These are phyloP conservation scores for Drosophila ercepeae DNA, from an alignment of 1,140 invertebrate species.

Conservation along the genomic window DNA sequence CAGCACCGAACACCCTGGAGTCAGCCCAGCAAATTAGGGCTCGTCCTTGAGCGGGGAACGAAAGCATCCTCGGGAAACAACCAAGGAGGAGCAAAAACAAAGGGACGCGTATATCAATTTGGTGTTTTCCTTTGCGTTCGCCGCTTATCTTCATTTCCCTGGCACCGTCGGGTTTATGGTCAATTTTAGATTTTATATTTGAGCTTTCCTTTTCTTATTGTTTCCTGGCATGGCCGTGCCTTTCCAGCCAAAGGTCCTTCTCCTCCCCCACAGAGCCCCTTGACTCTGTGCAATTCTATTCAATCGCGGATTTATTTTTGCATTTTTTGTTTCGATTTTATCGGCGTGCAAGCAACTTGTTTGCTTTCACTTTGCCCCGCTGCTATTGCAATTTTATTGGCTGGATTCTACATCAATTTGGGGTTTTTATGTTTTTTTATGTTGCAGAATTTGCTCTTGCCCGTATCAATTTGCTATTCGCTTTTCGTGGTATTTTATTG, in stretches of 20 bases:
- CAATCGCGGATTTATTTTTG: slow-evolving; percentile 46
- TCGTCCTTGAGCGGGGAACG: slow-evolving; percentile 36
- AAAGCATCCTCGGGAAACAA: background rate
- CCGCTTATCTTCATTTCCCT: slow-evolving; percentile 52
- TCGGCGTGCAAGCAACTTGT: slow-evolving; percentile 50
- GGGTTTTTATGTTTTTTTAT: slow-evolving; percentile 8
- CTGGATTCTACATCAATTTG: slow-evolving; percentile 54
- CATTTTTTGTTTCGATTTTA: slow-evolving; percentile 55
- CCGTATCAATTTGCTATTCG: slow-evolving; percentile 22
- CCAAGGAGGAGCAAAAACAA: slow-evolving; percentile 35
- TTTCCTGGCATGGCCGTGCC: slow-evolving; percentile 14
- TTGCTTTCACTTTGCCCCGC: slow-evolving; percentile 52
- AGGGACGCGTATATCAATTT: slow-evolving; percentile 70
- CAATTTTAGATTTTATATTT: slow-evolving; percentile 64
- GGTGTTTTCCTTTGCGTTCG: slow-evolving; percentile 59
- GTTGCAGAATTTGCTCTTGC: background rate
- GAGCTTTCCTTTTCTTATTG: slow-evolving; percentile 45
- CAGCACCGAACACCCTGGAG: slow-evolving; percentile 17
- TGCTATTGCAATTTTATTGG: slow-evolving; percentile 44
- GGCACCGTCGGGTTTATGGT: slow-evolving; percentile 56
- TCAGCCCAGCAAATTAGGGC: slow-evolving; percentile 44
- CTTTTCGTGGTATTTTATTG: background rate
- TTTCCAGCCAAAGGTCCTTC: background rate
- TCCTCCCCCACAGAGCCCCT: background rate
- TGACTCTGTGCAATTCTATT: slow-evolving; percentile 23